Evolutionary conservation across 1,140 invertebrate genomes (phyloP), one percentile per base, ranked within the genome.

Genomic region (Zaprionus davidi): DNA sequence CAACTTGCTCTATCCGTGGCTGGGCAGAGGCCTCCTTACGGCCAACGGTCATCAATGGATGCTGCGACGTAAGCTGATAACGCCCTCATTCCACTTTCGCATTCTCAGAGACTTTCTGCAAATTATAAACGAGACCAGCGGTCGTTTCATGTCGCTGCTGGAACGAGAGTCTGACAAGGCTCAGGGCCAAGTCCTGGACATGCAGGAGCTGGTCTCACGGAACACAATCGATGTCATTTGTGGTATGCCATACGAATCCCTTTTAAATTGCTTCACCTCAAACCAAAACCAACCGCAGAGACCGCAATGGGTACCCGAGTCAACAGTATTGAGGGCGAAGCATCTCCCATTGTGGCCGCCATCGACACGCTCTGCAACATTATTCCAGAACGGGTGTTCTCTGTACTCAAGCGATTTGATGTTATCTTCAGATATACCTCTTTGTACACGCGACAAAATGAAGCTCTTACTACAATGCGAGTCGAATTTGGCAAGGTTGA

Each of bases 41-140:
- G 81, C 82, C 34, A 87, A 88, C 67, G 86, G 62, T 26, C 69
- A 64, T 20, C 67, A 87, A 9, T 90, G 86, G 83, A 9, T 24
- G 34, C 38, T 63, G 41, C 56, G 71, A 0, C 75, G 86, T 1
- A 90, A 88, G 53, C 71, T 88, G 51, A 85, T 97, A 20, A 97
- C 97, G 0, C 97, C 97, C 12, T 95, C 96, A 2, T 97, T 98
- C 91, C 97, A 98, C 92, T 97, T 97, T 90, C 95, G 95, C 78
- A 97, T 97, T 66, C 92, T 97, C 11, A 94, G 96, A 63, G 93
- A 96, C 70, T 97, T 97, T 91, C 58, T 96, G 4, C 93, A 94
- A 3, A 93, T 96, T 15, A 96, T 97, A 87, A 95, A 96, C 78
- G 93, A 94, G 60, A 95, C 96, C 71, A 93, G 94, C 24, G 78